Conservation (phyloP, 2,888 invertebrate species). For the Pseudococcus viburni region DNA sequence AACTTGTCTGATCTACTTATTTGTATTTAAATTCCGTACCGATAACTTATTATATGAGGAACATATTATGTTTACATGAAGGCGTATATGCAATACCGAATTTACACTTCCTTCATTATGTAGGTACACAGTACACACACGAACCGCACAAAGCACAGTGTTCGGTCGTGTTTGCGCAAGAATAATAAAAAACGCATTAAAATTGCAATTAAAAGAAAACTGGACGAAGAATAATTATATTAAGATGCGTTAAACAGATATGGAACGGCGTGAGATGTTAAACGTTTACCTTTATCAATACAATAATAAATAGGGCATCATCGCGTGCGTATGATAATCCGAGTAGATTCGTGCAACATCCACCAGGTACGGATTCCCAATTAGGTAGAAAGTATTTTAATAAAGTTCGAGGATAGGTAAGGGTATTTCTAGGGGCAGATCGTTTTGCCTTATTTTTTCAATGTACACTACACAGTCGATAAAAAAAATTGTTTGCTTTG, state of each 20-base stretch:
- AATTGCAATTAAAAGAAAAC: conserved; percentile 16
- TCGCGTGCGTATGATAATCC: not conserved
- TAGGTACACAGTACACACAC: not conserved
- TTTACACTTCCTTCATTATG: conserved; percentile 16
- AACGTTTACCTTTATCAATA: not conserved
- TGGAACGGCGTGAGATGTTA: conserved; percentile 16
- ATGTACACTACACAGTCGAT: no score
- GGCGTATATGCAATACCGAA: conserved; percentile 13
- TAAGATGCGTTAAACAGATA: conserved; percentile 10
- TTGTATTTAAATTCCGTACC: conserved; percentile 21
- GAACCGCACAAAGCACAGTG: conserved; percentile 1
- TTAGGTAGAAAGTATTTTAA: no score
- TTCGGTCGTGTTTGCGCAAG: not conserved
- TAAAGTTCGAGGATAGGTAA: no score
- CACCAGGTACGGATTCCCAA: no score
- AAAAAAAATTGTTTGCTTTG: no score
- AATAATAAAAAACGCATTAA: conserved; percentile 15
- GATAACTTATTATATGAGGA: conserved; percentile 8
- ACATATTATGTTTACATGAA: conserved; percentile 16
- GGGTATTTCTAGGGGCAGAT: no score
- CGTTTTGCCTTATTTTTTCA: no score
- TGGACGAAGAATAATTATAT: conserved; percentile 11
- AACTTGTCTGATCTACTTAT: conserved; percentile 25
- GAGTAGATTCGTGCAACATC: not conserved
- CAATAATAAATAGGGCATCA: conserved; percentile 5